Conservation (phyloP, 2,113 vertebrate species). For the Neopipo cinnamomea region DNA sequence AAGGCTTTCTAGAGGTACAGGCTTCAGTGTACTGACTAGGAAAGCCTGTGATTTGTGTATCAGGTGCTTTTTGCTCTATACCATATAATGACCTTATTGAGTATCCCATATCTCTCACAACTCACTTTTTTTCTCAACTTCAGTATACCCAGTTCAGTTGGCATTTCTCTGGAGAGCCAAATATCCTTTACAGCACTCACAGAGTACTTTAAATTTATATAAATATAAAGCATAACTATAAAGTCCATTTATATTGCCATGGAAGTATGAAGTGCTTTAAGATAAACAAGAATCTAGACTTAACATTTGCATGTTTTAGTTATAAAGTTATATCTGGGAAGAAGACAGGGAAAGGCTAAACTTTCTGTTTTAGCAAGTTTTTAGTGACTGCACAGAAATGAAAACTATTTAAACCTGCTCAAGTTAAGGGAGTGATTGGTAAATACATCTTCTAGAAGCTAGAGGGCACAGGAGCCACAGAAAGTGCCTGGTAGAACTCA, state of each 20-base stretch:
- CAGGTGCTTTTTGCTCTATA: background rate
- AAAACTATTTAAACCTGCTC: background rate
- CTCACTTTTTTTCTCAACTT: background rate
- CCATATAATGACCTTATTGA: background rate
- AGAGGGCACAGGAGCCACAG: slow-evolving; percentile 59
- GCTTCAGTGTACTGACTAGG: background rate
- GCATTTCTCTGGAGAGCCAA: background rate
- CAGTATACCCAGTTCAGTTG: background rate
- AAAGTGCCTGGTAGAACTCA: background rate
- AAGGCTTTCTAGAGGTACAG: background rate
- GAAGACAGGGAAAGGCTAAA: background rate
- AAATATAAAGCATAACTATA: background rate
- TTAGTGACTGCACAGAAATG: background rate
- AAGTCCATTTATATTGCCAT: background rate
- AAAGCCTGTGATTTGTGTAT: background rate
- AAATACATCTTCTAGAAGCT: slow-evolving; percentile 59
- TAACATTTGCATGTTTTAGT: background rate
- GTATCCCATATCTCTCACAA: background rate
- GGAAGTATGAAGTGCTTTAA: background rate
- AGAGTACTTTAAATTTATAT: background rate
- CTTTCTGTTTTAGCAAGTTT: background rate
- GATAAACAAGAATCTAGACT: background rate
- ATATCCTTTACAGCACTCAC: background rate
- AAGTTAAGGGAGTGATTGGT: background rate
- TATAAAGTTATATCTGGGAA: background rate